Conservation (phyloP, 2,888 invertebrate genomes). For the Actias luna region DNA sequence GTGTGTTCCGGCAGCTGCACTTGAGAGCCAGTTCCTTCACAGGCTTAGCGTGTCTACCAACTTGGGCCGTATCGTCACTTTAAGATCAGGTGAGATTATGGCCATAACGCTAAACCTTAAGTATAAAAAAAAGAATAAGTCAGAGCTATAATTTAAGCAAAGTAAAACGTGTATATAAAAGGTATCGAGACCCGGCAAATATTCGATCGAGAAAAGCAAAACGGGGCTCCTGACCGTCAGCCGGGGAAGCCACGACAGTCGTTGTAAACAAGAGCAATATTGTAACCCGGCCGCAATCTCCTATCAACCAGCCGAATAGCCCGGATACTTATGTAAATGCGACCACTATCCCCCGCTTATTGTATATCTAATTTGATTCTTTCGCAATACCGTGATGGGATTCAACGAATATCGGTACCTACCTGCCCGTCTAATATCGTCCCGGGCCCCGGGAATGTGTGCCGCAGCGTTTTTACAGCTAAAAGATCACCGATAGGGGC, state of each 20-base stretch:
- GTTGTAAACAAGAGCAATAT: slow-evolving; percentile 63
- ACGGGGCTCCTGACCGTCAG: slow-evolving; percentile 39
- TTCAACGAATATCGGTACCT: slow-evolving; percentile 70
- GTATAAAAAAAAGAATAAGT: neutral
- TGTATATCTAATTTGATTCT: slow-evolving; percentile 81
- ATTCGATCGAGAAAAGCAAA: slow-evolving; percentile 37
- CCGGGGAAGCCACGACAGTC: slow-evolving; percentile 38
- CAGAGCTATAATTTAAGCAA: slow-evolving; percentile 24
- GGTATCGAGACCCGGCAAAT: slow-evolving; percentile 18
- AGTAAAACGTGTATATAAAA: slow-evolving; percentile 20
- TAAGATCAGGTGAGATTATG: too few species aligned
- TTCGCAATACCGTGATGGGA: slow-evolving; percentile 76
- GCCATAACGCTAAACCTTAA: too few species aligned
- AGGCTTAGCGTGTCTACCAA: too few species aligned
- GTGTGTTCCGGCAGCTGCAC: too few species aligned
- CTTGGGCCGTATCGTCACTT: too few species aligned
- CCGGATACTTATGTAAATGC: slow-evolving; percentile 79
- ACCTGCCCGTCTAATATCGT: slow-evolving; percentile 72
- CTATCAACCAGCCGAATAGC: slow-evolving; percentile 77
- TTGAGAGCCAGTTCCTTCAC: too few species aligned
- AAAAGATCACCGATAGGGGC: slow-evolving; percentile 71
- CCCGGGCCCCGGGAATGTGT: slow-evolving; percentile 52
- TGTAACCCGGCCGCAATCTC: slow-evolving; percentile 73
- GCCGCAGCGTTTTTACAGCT: slow-evolving; percentile 61
- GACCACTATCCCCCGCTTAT: slow-evolving; percentile 73